Percentiles rank a stretch among this genome's conserved stretches.
Evolutionary conservation across 2,797 vertebrate genomes (phyloP).

Genomic region (Eremophila alpestris): DNA sequence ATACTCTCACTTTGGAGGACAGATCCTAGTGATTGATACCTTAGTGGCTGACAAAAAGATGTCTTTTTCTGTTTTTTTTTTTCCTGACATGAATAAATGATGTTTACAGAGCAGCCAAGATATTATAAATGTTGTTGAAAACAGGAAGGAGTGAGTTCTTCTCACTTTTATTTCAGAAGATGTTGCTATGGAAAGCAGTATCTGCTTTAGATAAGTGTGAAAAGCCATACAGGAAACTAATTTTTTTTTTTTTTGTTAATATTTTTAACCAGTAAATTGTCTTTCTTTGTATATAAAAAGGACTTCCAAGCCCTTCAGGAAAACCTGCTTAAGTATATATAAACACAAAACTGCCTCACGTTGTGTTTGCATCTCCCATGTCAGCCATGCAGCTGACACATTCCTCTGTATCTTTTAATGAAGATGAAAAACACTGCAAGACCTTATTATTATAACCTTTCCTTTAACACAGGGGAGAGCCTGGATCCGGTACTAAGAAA

Average conservation of each 20-base stretch:
- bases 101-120: neutral
- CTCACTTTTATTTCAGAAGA: neutral
- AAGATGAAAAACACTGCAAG: neutral
- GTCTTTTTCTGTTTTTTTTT: neutral
- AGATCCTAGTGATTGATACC: neutral
- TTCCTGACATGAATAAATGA: neutral
- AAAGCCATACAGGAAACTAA: neutral
- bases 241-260: neutral
- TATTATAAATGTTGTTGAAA: neutral
- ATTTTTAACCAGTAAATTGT: neutral
- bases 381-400: neutral
- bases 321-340: neutral
- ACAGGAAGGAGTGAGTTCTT: neutral
- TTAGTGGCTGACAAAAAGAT: neutral
- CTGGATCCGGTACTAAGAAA: neutral
- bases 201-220: neutral
- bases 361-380: neutral
- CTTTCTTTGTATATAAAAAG: neutral
- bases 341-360: neutral
- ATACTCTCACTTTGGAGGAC: neutral
- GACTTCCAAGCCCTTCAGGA: neutral
- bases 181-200: neutral
- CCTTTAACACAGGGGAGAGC: neutral
- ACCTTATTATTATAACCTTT: neutral
- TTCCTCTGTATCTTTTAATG: neutral